These are phyloP conservation scores for Arge pagana DNA, from an alignment of 2,888 invertebrate species.

Conservation along the genomic window DNA sequence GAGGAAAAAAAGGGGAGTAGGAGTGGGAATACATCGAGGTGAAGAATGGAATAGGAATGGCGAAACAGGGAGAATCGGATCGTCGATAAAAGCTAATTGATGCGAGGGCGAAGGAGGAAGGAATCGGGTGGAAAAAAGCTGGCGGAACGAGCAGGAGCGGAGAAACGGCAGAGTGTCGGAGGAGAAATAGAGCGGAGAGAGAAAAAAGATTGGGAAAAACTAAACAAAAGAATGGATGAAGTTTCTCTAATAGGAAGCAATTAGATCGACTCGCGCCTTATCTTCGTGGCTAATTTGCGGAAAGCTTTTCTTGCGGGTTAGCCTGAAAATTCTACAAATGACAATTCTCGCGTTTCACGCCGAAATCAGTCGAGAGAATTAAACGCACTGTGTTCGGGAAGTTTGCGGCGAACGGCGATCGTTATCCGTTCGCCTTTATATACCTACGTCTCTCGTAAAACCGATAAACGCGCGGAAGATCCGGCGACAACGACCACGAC, in stretches of 20 bases:
- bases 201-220: background rate
- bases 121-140: too few species aligned
- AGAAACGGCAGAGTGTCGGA: too few species aligned
- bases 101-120: too few species aligned
- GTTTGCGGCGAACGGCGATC: constrained; percentile 1
- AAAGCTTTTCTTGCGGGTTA: constrained; percentile 9
- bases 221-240: background rate
- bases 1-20: too few species aligned
- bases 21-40: too few species aligned
- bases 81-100: too few species aligned
- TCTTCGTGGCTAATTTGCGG: constrained; percentile 16
- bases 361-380: too few species aligned
- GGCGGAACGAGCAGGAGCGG: too few species aligned
- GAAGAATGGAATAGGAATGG: too few species aligned
- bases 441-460: constrained; percentile 1
- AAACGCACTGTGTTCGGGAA: constrained; percentile 11
- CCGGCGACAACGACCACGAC: background rate
- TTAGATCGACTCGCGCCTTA: constrained; percentile 5
- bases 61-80: too few species aligned
- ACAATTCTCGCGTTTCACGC: too few species aligned
- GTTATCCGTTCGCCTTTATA: background rate
- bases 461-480: background rate
- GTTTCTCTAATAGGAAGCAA: background rate
- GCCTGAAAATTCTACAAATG: constrained; percentile 10
- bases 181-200: too few species aligned